phyloP scores from a whole-genome alignment of 1,140 invertebrate genomes.

The Drosophila kohkoa region DNA sequence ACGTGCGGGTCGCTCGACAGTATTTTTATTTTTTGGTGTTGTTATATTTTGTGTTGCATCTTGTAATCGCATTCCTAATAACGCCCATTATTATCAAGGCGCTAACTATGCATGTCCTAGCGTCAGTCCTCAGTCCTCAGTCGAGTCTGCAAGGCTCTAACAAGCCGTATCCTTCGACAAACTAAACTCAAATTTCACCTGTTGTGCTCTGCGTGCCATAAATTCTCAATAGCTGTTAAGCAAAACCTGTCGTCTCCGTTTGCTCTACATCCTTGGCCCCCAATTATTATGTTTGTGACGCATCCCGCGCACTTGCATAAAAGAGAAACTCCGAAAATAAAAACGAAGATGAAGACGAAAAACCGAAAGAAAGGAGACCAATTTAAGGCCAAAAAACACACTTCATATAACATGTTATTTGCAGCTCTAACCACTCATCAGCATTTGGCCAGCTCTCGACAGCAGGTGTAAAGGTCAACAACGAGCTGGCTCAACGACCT shows the following conservation, averaged over 20 bases:
- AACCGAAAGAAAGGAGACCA: not conserved
- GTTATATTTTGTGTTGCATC: not conserved
- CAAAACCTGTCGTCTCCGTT: constrained; percentile 18
- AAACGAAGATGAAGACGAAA: no score
- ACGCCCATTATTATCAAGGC: constrained; percentile 31
- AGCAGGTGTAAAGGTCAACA: constrained; percentile 66
- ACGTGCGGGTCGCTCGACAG: constrained; percentile 28
- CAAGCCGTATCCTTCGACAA: constrained; percentile 57
- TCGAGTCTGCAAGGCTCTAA: constrained; percentile 42
- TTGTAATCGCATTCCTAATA: constrained; percentile 9
- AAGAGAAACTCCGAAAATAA: not conserved
- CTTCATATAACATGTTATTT: constrained; percentile 61
- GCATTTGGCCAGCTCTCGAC: constrained; percentile 1
- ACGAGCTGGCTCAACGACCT: constrained; percentile 15
- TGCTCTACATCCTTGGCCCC: constrained; percentile 6
- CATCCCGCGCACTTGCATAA: constrained; percentile 16
- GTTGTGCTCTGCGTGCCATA: constrained; percentile 52
- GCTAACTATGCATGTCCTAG: constrained; percentile 47
- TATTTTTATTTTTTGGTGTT: no score
- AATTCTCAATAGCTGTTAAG: constrained; percentile 19
- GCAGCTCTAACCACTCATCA: constrained; percentile 52
- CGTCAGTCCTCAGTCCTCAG: not conserved
- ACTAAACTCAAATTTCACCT: constrained; percentile 55
- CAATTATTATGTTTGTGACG: constrained; percentile 44
- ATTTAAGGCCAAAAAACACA: not conserved